phyloP scores from a whole-genome alignment of 2,797 vertebrate genomes.

The Tympanoctomys barrerae region DNA sequence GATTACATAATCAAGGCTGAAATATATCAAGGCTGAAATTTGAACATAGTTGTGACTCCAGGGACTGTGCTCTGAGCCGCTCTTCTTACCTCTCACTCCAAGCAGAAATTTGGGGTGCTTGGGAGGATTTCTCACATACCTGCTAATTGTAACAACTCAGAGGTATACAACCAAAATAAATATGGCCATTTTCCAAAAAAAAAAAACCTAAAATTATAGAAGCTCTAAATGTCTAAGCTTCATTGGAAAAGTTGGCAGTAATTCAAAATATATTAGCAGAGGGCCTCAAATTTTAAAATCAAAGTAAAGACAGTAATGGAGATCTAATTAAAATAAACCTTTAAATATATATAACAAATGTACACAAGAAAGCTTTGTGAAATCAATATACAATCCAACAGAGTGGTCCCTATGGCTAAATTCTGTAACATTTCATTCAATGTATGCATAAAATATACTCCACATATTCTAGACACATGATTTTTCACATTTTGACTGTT shows the following conservation, averaged over 20 bases:
- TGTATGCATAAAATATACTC: neutral
- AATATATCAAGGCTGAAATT: neutral
- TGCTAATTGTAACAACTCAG: neutral
- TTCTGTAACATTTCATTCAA: neutral
- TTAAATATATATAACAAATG: constrained; percentile 17
- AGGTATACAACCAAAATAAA: constrained; percentile 37
- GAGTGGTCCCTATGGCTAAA: neutral
- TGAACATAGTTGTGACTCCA: neutral
- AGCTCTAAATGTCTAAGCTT: constrained; percentile 17
- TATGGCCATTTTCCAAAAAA: constrained; percentile 38
- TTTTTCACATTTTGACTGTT: constrained; percentile 47
- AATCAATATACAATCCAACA: constrained; percentile 41
- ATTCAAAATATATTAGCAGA: constrained; percentile 55
- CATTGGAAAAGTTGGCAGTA: constrained; percentile 24
- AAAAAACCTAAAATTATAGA: constrained; percentile 23
- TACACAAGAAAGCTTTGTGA: neutral
- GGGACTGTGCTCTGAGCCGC: neutral
- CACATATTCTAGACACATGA: neutral
- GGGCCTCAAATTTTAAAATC: constrained; percentile 32
- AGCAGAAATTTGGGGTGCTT: neutral
- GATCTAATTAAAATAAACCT: constrained; percentile 41
- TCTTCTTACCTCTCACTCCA: neutral
- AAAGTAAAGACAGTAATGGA: neutral
- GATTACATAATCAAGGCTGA: neutral
- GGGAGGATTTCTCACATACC: neutral